Evolutionary conservation across 2,797 vertebrate species (phyloP).

Genomic region (Cirrhinus mrigala): DNA sequence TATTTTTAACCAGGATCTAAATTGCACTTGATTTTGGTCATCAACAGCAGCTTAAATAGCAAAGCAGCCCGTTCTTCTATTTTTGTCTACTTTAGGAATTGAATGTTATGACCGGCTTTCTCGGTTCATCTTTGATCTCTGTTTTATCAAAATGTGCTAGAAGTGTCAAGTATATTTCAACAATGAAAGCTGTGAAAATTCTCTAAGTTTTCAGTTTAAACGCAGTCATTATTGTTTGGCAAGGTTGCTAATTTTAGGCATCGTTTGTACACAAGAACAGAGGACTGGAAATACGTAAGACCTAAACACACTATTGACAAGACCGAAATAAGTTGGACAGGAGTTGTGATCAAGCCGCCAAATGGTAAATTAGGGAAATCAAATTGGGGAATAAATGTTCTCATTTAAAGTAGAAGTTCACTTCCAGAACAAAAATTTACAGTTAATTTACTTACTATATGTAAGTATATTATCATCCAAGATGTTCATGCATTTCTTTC

Average conservation of each 20-base stretch:
- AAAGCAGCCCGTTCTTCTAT: slow-evolving; percentile 9
- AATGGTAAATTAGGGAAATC: not conserved
- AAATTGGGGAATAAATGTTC: no score
- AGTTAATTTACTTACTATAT: no score
- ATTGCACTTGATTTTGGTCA: slow-evolving; percentile 45
- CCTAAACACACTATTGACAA: slow-evolving; percentile 24
- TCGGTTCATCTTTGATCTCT: not conserved
- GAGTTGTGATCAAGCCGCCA: not conserved
- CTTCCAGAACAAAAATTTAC: no score
- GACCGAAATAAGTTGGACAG: not conserved
- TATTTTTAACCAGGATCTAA: slow-evolving; percentile 2
- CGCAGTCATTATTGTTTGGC: not conserved
- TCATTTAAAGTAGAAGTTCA: not conserved
- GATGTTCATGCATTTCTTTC: no score
- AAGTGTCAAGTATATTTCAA: slow-evolving; percentile 20
- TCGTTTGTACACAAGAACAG: slow-evolving; percentile 33
- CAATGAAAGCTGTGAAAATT: slow-evolving; percentile 13
- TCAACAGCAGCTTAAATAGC: slow-evolving; percentile 25
- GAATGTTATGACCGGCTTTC: slow-evolving; percentile 4
- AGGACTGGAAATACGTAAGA: slow-evolving; percentile 26
- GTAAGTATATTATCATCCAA: no score
- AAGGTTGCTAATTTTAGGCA: slow-evolving; percentile 43
- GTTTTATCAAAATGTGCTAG: slow-evolving; percentile 30
- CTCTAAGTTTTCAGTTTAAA: not conserved
- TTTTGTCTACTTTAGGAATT: slow-evolving; percentile 32